Evolutionary conservation across 2,888 invertebrate genomes (phyloP).

Genomic region (Nematopogon swammerdamellus): DNA sequence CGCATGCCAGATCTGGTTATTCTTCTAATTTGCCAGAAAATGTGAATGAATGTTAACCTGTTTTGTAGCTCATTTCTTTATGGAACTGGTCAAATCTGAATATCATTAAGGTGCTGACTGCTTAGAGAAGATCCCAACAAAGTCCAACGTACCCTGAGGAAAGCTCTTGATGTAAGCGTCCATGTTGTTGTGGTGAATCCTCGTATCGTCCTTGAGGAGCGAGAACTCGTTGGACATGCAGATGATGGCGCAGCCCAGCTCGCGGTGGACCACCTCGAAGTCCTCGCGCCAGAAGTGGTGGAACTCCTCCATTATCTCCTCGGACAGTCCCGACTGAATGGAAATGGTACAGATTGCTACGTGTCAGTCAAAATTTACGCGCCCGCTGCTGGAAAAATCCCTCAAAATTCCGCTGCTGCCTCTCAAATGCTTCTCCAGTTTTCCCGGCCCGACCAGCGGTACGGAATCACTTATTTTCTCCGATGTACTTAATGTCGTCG

Average conservation of each 20-base stretch:
- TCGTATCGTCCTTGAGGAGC: conserved; percentile 36
- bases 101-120: too few species aligned
- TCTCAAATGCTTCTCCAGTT: not conserved
- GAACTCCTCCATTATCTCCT: conserved; percentile 39
- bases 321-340: conserved; percentile 32
- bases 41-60: too few species aligned
- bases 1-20: too few species aligned
- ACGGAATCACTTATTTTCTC: too few species aligned
- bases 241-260: conserved; percentile 46
- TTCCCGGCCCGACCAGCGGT: too few species aligned
- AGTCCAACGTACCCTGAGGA: conserved; percentile 41
- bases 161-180: conserved; percentile 40
- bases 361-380: not conserved
- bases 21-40: too few species aligned
- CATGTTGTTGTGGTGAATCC: conserved; percentile 44
- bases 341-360: not conserved
- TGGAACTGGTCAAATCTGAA: too few species aligned
- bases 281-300: conserved; percentile 47
- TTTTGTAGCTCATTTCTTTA: too few species aligned
- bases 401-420: not conserved
- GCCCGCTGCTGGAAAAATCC: too few species aligned
- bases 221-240: conserved; percentile 49
- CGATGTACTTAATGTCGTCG: too few species aligned
- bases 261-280: conserved; percentile 43
- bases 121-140: too few species aligned